These are phyloP conservation scores for Arge pagana DNA, from an alignment of 2,888 invertebrate genomes.

Conservation along the genomic window DNA sequence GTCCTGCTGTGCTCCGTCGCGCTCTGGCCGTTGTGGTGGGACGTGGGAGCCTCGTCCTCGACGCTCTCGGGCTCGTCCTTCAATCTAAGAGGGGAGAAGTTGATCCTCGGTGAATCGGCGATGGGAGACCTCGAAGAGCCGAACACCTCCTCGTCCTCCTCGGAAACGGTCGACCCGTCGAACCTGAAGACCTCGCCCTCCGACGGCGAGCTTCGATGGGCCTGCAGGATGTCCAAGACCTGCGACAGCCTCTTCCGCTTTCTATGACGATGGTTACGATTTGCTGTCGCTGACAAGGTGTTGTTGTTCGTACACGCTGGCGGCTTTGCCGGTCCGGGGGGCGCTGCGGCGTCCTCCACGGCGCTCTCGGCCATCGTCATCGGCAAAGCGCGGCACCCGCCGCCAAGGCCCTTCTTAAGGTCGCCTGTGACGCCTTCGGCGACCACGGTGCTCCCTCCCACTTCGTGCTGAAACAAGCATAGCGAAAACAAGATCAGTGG, in stretches of 20 bases:
- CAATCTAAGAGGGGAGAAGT: constrained; percentile 63
- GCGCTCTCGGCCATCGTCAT: constrained; percentile 78
- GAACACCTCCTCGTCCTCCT: constrained; percentile 52
- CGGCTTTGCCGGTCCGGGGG: constrained; percentile 60
- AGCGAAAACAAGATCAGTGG: no score
- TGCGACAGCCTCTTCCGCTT: constrained; percentile 81
- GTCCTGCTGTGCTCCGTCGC: constrained; percentile 18
- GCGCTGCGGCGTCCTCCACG: constrained; percentile 67
- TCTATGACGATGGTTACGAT: constrained; percentile 68
- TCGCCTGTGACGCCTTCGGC: constrained; percentile 53
- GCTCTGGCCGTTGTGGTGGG: constrained; percentile 25
- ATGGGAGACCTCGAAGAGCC: constrained; percentile 55
- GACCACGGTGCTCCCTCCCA: constrained; percentile 55
- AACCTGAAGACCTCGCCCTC: constrained; percentile 62
- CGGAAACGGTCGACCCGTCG: constrained; percentile 52
- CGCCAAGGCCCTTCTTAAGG: constrained; percentile 58
- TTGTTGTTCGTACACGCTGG: constrained; percentile 63
- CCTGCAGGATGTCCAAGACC: constrained; percentile 76
- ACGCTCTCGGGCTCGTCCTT: constrained; percentile 54
- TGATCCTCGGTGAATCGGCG: constrained; percentile 62
- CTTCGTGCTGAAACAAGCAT: constrained; percentile 52
- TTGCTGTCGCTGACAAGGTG: constrained; percentile 66
- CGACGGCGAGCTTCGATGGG: constrained; percentile 49
- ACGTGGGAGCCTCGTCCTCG: constrained; percentile 48
- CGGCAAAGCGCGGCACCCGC: constrained; percentile 59